Evolutionary conservation across 2,888 invertebrate genomes (phyloP).

Genomic region (Oligia strigilis): DNA sequence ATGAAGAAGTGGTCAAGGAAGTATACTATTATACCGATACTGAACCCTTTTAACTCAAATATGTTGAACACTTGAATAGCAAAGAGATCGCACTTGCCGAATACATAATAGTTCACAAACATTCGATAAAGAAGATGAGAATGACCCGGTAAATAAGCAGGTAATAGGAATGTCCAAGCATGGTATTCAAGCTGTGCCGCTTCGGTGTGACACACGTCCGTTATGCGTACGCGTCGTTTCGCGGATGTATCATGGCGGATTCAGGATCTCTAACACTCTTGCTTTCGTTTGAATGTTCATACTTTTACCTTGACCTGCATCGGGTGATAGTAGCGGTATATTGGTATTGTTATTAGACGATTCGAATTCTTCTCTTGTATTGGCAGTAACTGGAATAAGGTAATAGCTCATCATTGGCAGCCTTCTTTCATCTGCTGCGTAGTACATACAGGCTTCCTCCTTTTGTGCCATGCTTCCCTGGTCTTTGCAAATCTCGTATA

Average conservation of each 20-base stretch:
- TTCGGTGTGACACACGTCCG: constrained; percentile 52
- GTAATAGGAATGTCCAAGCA: background rate
- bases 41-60: background rate
- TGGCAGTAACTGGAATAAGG: background rate
- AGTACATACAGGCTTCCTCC: background rate
- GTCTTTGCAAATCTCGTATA: background rate
- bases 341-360: constrained; percentile 2
- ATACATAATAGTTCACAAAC: background rate
- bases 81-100: background rate
- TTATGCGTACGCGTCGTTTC: constrained; percentile 59
- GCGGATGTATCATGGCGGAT: constrained; percentile 79
- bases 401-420: background rate
- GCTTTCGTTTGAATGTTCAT: constrained; percentile 77
- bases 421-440: background rate
- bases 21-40: background rate
- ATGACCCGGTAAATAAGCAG: background rate
- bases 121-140: background rate
- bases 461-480: background rate
- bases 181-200: background rate
- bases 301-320: constrained; percentile 73
- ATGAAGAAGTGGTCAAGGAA: background rate
- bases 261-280: constrained; percentile 81
- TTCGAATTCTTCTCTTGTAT: background rate
- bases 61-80: background rate
- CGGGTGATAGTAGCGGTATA: constrained; percentile 13